Conservation (phyloP, 2,797 vertebrate species). For the Phalanger gymnotis region DNA sequence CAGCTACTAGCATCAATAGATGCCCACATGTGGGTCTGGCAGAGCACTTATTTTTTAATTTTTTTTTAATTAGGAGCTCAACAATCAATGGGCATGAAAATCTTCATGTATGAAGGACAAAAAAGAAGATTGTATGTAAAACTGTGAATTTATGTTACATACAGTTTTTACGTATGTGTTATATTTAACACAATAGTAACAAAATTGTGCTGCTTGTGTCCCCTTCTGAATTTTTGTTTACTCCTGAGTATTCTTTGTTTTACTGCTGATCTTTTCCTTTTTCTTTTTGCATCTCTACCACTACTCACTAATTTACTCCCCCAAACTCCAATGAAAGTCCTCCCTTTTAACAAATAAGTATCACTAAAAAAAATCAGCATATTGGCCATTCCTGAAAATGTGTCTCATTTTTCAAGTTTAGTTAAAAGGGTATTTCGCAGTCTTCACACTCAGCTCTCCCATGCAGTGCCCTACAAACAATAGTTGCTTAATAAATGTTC, state of each 20-base stretch:
- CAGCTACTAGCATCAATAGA: neutral
- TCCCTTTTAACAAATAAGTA: neutral
- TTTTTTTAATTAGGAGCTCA: neutral
- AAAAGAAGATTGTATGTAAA: neutral
- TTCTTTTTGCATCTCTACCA: neutral
- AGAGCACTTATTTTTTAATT: neutral
- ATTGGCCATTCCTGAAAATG: neutral
- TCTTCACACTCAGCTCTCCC: neutral
- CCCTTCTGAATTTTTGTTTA: neutral
- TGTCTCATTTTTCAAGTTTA: constrained; percentile 13
- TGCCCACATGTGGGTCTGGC: neutral
- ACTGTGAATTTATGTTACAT: neutral
- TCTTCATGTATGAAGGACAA: neutral
- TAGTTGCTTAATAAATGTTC: neutral
- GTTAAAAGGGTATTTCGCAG: neutral
- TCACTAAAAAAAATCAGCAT: neutral
- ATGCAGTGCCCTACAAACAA: neutral
- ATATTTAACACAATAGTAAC: neutral
- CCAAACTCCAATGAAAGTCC: neutral
- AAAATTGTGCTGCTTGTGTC: neutral
- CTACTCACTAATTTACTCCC: neutral
- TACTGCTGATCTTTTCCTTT: neutral
- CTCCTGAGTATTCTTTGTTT: neutral
- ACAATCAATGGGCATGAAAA: neutral
- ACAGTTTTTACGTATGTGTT: neutral